Evolutionary conservation across 2,797 vertebrate species (phyloP).

Genomic region (Sebastes minor): DNA sequence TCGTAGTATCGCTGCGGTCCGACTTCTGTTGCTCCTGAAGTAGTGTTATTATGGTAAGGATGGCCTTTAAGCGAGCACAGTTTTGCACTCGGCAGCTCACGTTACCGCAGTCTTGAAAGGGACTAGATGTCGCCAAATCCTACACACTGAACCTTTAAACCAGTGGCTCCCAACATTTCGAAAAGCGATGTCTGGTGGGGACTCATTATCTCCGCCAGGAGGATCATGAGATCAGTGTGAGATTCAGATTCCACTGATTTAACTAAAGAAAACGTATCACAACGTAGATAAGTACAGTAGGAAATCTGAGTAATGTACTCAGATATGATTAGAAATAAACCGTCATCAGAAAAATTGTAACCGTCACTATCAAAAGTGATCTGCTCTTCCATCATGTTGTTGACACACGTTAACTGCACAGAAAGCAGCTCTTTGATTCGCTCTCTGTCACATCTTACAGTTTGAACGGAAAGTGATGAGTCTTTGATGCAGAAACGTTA

Average conservation of each 20-base stretch:
- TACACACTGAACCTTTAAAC: neutral
- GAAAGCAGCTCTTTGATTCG: neutral
- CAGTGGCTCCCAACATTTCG: neutral
- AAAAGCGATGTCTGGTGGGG: neutral
- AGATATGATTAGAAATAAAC: neutral
- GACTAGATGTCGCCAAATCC: neutral
- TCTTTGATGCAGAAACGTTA: slow-evolving; percentile 32
- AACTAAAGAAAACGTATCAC: neutral
- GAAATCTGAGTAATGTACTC: neutral
- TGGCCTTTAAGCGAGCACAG: neutral
- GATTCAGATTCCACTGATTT: neutral
- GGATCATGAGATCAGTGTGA: neutral
- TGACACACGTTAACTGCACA: neutral
- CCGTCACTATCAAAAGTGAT: neutral
- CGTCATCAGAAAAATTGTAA: neutral
- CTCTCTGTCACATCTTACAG: slow-evolving; percentile 12
- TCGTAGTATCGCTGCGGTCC: too few species aligned
- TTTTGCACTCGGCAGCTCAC: too few species aligned
- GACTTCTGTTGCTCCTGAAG: too few species aligned
- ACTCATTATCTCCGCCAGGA: neutral
- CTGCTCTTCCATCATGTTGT: neutral
- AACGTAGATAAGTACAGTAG: neutral
- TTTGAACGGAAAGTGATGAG: slow-evolving; percentile 50
- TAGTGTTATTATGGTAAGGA: too few species aligned
- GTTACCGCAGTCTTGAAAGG: neutral